Evolutionary conservation across 1,140 invertebrate species (phyloP).

Genomic region (Limonius californicus): DNA sequence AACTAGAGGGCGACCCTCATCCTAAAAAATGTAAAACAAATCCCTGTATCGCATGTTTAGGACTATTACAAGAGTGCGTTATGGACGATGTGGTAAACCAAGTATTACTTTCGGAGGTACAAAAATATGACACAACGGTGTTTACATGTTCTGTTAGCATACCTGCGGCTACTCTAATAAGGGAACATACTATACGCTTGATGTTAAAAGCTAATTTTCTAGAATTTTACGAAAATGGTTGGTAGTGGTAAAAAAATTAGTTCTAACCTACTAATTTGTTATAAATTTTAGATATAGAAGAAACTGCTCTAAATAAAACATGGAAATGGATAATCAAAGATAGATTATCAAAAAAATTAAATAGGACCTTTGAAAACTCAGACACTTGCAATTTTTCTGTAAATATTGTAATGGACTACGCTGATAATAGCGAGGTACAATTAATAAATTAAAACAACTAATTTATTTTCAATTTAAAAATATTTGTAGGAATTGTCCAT

Average conservation of each 20-base stretch:
- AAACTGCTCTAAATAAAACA: conserved; percentile 34
- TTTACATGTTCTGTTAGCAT: conserved; percentile 48
- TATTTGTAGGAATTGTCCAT: conserved; percentile 28
- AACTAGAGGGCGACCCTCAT: conserved; percentile 11
- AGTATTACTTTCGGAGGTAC: conserved; percentile 44
- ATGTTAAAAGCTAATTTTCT: conserved; percentile 47
- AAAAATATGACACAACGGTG: conserved; percentile 45
- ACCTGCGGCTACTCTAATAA: conserved; percentile 46
- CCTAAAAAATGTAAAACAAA: conserved; percentile 46
- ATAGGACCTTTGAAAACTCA: conserved; percentile 37
- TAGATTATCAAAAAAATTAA: conserved; percentile 28
- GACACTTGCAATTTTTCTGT: conserved; percentile 36
- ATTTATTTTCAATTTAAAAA: neutral
- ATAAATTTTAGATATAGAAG: conserved; percentile 32
- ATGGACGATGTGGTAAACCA: conserved; percentile 48
- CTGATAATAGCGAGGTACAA: conserved; percentile 34
- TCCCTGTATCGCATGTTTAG: conserved; percentile 59
- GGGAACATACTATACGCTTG: conserved; percentile 49
- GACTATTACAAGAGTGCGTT: conserved; percentile 55
- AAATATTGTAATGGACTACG: conserved; percentile 35
- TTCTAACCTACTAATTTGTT: too few relatives aligned
- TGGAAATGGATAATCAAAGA: conserved; percentile 34
- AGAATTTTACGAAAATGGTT: conserved; percentile 33
- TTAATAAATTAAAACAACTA: too few relatives aligned
- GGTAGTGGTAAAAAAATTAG: neutral